Evolutionary conservation across 2,888 invertebrate species (phyloP).

Genomic region (Muschampia staudingeri): DNA sequence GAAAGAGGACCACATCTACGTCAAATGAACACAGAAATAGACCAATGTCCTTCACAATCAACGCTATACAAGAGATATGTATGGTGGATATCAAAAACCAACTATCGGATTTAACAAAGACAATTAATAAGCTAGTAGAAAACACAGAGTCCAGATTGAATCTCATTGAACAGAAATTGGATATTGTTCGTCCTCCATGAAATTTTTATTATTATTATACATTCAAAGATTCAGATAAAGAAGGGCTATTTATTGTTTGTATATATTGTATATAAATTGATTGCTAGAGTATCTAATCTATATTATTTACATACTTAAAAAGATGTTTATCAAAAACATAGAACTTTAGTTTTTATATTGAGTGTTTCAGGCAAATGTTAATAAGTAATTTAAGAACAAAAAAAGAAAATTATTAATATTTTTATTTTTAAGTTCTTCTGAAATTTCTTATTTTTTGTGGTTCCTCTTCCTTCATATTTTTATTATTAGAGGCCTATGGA

Average conservation of each 20-base stretch:
- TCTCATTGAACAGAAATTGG: constrained; percentile 80
- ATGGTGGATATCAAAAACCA: constrained; percentile 87
- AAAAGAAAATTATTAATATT: no score
- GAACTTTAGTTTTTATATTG: background rate
- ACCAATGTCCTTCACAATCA: constrained; percentile 82
- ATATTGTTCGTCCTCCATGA: constrained; percentile 75
- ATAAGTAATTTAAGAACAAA: no score
- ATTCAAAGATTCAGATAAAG: background rate
- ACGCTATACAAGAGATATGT: constrained; percentile 88
- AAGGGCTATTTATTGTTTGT: constrained; percentile 5
- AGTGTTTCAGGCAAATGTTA: no score
- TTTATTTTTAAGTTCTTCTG: no score
- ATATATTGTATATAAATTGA: constrained; percentile 23
- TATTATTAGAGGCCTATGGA: background rate
- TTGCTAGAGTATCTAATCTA: background rate
- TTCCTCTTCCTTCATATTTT: background rate
- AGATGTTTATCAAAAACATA: background rate
- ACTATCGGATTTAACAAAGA: constrained; percentile 82
- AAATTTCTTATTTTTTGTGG: background rate
- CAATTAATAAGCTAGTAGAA: constrained; percentile 83
- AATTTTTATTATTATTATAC: background rate
- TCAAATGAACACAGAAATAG: constrained; percentile 77
- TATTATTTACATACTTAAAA: background rate
- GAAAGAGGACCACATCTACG: constrained; percentile 81
- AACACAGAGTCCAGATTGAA: constrained; percentile 78